These are phyloP conservation scores for Zenarchopterus dispar DNA, from an alignment of 2,797 vertebrate genomes.

Conservation along the genomic window DNA sequence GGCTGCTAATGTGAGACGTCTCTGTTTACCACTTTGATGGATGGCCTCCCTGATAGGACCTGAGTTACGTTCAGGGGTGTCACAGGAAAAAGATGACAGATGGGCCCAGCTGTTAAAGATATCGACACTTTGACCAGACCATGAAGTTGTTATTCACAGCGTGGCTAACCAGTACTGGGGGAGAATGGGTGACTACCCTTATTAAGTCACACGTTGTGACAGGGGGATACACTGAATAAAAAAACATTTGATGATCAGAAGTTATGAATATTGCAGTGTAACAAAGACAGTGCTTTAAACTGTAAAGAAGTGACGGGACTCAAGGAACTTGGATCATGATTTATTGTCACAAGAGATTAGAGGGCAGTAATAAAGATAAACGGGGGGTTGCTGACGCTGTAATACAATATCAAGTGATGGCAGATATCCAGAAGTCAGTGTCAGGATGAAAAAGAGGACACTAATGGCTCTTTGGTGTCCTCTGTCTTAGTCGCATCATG, in stretches of 20 bases:
- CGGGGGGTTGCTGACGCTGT: conserved; percentile 62
- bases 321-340: conserved; percentile 67
- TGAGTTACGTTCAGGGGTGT: conserved; percentile 78
- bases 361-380: conserved; percentile 73
- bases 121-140: conserved; percentile 82
- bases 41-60: conserved; percentile 80
- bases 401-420: conserved; percentile 75
- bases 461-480: conserved; percentile 69
- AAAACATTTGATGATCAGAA: conserved; percentile 39
- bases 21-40: conserved; percentile 84
- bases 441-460: conserved; percentile 70
- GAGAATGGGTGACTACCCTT: conserved; percentile 63
- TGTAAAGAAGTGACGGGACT: conserved; percentile 34
- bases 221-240: conserved; percentile 13
- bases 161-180: conserved; percentile 68
- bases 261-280: conserved; percentile 34
- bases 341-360: conserved; percentile 72
- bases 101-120: conserved; percentile 83
- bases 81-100: conserved; percentile 83
- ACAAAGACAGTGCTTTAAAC: conserved; percentile 35
- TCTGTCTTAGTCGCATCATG: conserved; percentile 52
- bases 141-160: conserved; percentile 80
- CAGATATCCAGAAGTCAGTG: conserved; percentile 74
- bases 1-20: conserved; percentile 82
- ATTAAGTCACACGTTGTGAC: conserved; percentile 51